Evolutionary conservation across 2,113 vertebrate genomes (phyloP), one percentile per base, ranked within the genome.

Genomic region (Phylloscopus whistleri): DNA sequence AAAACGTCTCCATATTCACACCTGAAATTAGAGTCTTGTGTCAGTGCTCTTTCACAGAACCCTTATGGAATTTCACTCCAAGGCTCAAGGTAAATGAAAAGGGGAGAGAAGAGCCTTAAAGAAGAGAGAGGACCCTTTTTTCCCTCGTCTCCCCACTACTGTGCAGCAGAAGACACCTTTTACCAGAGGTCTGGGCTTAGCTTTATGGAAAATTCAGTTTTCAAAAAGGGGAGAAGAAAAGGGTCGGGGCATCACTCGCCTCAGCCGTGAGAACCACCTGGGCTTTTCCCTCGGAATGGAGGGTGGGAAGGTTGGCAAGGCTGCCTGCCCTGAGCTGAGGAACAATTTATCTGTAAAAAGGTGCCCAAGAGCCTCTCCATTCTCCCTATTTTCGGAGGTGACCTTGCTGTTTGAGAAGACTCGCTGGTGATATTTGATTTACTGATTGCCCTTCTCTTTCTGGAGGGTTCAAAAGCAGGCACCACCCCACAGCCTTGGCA

Each of bases 1-100:
- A 95, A 97, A 96, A 90, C 0, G 60, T 96, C 93, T 96, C 94
- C 86, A 82, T 95, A 93, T 95, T 96, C 96, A 94, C 96, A 96
- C 93, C 93, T 97, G 96, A 95, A 96, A 96, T 96, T 63, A 96
- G 85, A 95, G 85, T 75, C 95, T 60, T 84, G 68, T 84, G 90
- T 12, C 24, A 93, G 95, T 5, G 60, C 91, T 95, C 91, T 83
- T 86, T 69, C 75, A 69, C 51, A 15, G 41, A 87, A n/a, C 81
- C 91, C 85, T 89, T 6, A 48, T 0, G 80, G 95, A 95, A 94
- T 93, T 90, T 89, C 81, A 87, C 70, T 92, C 84, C 44, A 14
- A 75, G 48, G 69, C 68, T 81, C 3, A 4, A 60, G 60, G n/a
- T 85, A 95, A 88, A 86, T 60, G 10, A 51, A 67, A 78, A 91